Percentiles rank a stretch among this genome's conserved stretches.
These are phyloP conservation scores for Drosophila pseudoananassae DNA, from an alignment of 1,140 invertebrate species.

Conservation along the genomic window DNA sequence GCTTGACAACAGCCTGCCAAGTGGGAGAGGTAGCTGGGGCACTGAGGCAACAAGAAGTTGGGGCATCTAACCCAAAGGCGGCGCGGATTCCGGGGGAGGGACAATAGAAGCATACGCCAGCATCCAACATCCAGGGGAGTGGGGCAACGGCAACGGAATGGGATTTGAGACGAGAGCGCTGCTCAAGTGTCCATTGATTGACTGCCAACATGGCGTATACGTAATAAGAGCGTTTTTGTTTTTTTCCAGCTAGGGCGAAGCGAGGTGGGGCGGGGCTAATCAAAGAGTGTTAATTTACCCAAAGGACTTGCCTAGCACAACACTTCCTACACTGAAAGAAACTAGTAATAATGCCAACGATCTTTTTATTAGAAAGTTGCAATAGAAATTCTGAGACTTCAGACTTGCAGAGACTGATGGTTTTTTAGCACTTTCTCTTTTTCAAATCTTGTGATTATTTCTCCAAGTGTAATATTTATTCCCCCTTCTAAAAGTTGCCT, in stretches of 20 bases:
- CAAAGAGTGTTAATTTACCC: constrained; percentile 82
- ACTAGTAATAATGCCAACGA: neutral
- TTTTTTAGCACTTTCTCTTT: neutral
- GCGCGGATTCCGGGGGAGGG: neutral
- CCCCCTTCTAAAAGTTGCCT: constrained; percentile 8
- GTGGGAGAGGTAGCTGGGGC: constrained; percentile 6
- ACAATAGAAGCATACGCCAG: constrained; percentile 33
- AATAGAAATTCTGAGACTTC: no score
- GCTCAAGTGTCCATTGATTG: constrained; percentile 80
- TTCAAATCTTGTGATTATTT: neutral
- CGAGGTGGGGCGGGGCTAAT: constrained; percentile 49
- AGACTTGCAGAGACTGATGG: no score
- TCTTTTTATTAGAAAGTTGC: no score
- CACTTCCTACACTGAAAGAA: constrained; percentile 11
- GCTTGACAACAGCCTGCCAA: constrained; percentile 62
- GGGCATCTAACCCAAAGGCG: neutral
- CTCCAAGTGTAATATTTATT: neutral
- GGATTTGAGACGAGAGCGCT: constrained; percentile 27
- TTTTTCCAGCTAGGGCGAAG: constrained; percentile 14
- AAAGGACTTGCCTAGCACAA: constrained; percentile 64
- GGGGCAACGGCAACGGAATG: constrained; percentile 5
- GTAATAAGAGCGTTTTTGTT: constrained; percentile 69
- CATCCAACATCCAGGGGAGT: constrained; percentile 26
- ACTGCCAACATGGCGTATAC: constrained; percentile 79
- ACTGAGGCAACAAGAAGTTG: neutral